These are phyloP conservation scores for Callocephalon fimbriatum DNA, from an alignment of 2,113 vertebrate species.

Conservation along the genomic window DNA sequence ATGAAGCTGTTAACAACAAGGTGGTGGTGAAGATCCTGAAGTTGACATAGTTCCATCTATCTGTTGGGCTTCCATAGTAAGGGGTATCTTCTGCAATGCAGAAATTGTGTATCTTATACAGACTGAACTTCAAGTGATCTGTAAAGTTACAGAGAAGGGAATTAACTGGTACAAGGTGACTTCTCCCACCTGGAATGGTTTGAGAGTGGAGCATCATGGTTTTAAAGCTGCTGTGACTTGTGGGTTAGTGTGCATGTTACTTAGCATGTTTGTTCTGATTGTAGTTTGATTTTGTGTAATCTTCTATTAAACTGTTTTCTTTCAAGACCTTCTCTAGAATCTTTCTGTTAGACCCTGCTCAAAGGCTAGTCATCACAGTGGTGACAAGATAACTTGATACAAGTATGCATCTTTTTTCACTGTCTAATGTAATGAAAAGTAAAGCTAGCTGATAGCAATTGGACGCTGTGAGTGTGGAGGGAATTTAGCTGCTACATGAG, in stretches of 20 bases:
- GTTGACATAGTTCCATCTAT: neutral
- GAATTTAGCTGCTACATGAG: neutral
- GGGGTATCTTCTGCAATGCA: neutral
- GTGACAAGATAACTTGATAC: neutral
- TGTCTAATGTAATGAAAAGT: neutral
- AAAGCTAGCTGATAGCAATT: neutral
- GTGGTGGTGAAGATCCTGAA: neutral
- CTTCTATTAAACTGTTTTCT: neutral
- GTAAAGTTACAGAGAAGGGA: neutral
- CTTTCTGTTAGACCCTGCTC: neutral
- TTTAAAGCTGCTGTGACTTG: neutral
- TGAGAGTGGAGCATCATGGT: neutral
- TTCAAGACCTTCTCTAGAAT: neutral
- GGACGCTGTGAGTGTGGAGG: neutral
- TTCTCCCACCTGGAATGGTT: neutral
- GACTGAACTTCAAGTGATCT: neutral
- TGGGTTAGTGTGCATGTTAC: neutral
- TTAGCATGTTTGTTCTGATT: neutral
- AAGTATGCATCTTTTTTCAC: neutral
- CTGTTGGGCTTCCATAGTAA: neutral
- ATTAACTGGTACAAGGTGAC: neutral
- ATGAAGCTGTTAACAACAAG: neutral
- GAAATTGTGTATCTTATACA: neutral
- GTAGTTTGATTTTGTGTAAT: neutral
- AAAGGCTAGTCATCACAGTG: neutral